These are phyloP conservation scores for Phragmatobia fuliginosa DNA, from an alignment of 2,888 invertebrate genomes.

Conservation along the genomic window DNA sequence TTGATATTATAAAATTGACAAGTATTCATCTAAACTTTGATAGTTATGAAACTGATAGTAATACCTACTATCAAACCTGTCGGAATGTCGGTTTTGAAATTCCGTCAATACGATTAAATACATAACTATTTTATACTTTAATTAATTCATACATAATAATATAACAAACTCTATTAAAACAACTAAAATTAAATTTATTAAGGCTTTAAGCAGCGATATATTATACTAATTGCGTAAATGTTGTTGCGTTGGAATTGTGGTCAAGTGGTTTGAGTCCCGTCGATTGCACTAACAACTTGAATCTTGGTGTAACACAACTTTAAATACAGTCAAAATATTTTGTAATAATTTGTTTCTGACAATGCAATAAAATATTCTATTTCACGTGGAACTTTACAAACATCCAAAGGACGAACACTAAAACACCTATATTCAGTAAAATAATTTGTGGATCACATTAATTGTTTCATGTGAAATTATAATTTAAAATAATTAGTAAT, in stretches of 20 bases:
- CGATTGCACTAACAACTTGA: neutral
- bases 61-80: neutral
- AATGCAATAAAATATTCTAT: too few species aligned
- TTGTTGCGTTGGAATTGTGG: neutral
- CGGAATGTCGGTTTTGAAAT: constrained; percentile 3
- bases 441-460: too few species aligned
- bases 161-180: too few species aligned
- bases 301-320: neutral
- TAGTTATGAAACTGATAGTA: neutral
- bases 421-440: too few species aligned
- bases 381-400: too few species aligned
- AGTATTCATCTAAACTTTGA: neutral
- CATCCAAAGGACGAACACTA: too few species aligned
- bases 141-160: too few species aligned
- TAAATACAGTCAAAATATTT: neutral
- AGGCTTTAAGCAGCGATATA: neutral
- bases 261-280: neutral
- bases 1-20: neutral
- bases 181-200: neutral
- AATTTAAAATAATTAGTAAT: too few species aligned
- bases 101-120: too few species aligned
- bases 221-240: neutral
- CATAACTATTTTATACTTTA: too few species aligned
- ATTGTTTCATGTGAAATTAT: too few species aligned
- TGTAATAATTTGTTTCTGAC: neutral